These are phyloP conservation scores for Cryptocheilus praepositus DNA, from an alignment of 2,888 invertebrate genomes.

Conservation along the genomic window DNA sequence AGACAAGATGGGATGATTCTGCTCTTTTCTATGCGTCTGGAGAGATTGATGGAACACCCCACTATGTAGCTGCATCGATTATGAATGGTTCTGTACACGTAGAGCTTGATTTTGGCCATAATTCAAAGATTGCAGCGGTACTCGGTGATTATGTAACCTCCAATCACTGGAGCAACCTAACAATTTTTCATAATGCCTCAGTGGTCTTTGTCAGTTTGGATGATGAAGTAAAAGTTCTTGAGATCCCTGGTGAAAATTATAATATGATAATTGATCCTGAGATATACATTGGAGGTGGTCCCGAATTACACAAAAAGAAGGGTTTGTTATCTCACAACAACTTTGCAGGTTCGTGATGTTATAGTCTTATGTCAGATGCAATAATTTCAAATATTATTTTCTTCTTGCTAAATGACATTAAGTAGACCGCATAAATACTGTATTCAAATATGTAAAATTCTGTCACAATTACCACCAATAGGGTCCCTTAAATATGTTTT, in stretches of 20 bases:
- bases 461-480: slow-evolving; percentile 68
- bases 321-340: slow-evolving; percentile 89
- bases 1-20: slow-evolving; percentile 94
- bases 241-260: slow-evolving; percentile 82
- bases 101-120: slow-evolving; percentile 90
- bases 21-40: slow-evolving; percentile 95
- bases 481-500: slow-evolving; percentile 94
- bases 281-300: slow-evolving; percentile 93
- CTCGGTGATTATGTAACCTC: slow-evolving; percentile 84
- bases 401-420: not conserved
- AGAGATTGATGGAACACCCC: slow-evolving; percentile 90
- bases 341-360: slow-evolving; percentile 78
- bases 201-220: slow-evolving; percentile 86
- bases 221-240: slow-evolving; percentile 81
- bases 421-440: too few relatives aligned
- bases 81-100: slow-evolving; percentile 89
- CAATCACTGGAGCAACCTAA: slow-evolving; percentile 92
- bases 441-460: too few relatives aligned
- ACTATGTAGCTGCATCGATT: slow-evolving; percentile 92
- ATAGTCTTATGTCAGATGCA: too few relatives aligned
- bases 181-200: slow-evolving; percentile 87
- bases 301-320: slow-evolving; percentile 88
- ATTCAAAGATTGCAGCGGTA: slow-evolving; percentile 82
- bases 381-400: not conserved
- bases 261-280: slow-evolving; percentile 94